Evolutionary conservation across 2,888 invertebrate species (phyloP).

Genomic region (Lithophane socia): DNA sequence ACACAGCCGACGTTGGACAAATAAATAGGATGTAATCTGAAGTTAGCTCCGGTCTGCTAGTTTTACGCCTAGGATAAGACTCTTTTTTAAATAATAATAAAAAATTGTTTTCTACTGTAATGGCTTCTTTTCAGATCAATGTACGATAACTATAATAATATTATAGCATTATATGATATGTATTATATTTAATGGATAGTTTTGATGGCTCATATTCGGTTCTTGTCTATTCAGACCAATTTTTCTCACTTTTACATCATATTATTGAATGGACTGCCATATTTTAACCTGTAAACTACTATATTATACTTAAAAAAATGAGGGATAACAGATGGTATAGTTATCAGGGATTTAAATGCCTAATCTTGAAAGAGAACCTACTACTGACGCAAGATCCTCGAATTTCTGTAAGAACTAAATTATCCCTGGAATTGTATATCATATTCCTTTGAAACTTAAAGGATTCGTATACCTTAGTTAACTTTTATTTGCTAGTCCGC

Average conservation of each 20-base stretch:
- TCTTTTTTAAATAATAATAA: conserved; percentile 80
- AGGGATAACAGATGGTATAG: conserved; percentile 58
- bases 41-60: conserved; percentile 86
- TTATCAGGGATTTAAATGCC: conserved; percentile 59
- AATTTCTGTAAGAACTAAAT: conserved; percentile 57
- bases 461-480: conserved; percentile 84
- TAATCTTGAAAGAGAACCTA: conserved; percentile 50
- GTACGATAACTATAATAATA: conserved; percentile 78
- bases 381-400: conserved; percentile 45
- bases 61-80: conserved; percentile 83
- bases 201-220: conserved; percentile 78
- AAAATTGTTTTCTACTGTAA: conserved; percentile 86
- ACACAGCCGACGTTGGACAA: conserved; percentile 73
- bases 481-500: conserved; percentile 89
- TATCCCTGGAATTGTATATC: conserved; percentile 67
- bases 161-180: conserved; percentile 76
- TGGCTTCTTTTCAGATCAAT: conserved; percentile 87
- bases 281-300: conserved; percentile 82
- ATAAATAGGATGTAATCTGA: conserved; percentile 72
- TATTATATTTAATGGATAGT: conserved; percentile 82
- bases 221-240: conserved; percentile 87
- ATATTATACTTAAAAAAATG: conserved; percentile 68
- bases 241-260: conserved; percentile 87
- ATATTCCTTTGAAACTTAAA: conserved; percentile 71
- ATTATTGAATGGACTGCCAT: conserved; percentile 88